Percentiles rank a stretch among this genome's conserved stretches.
Conservation (phyloP, 2,797 vertebrate genomes). For the Sebastiscus tertius region DNA sequence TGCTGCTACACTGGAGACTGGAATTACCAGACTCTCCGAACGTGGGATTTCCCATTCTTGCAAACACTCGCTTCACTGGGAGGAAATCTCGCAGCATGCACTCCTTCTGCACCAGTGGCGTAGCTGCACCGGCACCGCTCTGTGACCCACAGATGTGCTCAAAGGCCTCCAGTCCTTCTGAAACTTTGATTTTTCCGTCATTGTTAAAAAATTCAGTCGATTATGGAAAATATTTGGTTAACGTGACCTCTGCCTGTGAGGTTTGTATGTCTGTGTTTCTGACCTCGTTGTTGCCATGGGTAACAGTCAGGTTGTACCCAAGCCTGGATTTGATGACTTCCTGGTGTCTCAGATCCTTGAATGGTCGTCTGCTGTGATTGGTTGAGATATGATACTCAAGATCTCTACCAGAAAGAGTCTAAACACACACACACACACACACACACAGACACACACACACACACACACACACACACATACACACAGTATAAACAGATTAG, state of each 20-base stretch:
- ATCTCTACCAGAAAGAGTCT: conserved; percentile 90
- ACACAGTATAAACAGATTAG: background rate
- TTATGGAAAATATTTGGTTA: background rate
- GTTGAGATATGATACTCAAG: conserved; percentile 90
- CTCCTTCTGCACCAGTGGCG: too few relatives aligned
- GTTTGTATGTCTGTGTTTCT: background rate
- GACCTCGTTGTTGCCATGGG: conserved; percentile 64
- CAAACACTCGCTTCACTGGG: background rate
- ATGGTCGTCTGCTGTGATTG: conserved; percentile 83
- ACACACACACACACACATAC: background rate
- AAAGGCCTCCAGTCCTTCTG: background rate
- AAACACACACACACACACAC: background rate
- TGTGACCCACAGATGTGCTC: background rate
- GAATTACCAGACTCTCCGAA: background rate
- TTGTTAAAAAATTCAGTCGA: too few relatives aligned
- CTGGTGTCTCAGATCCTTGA: conserved; percentile 81
- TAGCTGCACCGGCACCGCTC: too few relatives aligned
- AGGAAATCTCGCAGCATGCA: background rate
- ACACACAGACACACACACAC: background rate
- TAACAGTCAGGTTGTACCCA: conserved; percentile 84
- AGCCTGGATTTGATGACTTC: conserved; percentile 84
- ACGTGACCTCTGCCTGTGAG: background rate
- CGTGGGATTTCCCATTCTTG: background rate
- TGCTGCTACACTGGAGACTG: background rate
- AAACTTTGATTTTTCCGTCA: background rate